Evolutionary conservation across 2,113 vertebrate species (phyloP).

Genomic region (Halichoerus grypus): DNA sequence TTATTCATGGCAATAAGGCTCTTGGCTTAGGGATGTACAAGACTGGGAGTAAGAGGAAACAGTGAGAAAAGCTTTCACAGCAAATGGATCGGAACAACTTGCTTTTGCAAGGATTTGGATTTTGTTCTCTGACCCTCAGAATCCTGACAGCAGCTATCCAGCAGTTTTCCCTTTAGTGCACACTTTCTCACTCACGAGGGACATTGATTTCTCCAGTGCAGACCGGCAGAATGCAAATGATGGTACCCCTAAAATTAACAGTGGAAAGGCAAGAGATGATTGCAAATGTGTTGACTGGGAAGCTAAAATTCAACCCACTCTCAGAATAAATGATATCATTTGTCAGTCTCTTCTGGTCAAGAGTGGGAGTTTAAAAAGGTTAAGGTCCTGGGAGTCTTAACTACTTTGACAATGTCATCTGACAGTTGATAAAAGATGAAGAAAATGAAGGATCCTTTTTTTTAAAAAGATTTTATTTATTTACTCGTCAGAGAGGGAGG

Average conservation of each 20-base stretch:
- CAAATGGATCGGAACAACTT: conserved; percentile 32
- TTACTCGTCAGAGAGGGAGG: neutral
- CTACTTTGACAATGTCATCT: conserved; percentile 54
- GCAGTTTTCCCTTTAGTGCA: neutral
- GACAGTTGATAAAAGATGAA: conserved; percentile 50
- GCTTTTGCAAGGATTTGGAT: conserved; percentile 7
- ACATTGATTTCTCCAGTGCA: conserved; percentile 55
- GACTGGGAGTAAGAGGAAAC: neutral
- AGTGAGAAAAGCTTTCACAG: neutral
- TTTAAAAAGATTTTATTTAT: neutral
- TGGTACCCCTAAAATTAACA: conserved; percentile 49
- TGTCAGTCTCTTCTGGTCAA: conserved; percentile 31
- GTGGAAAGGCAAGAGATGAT: neutral
- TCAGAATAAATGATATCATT: conserved; percentile 48
- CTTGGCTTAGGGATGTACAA: neutral
- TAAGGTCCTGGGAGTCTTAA: conserved; percentile 37
- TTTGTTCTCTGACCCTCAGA: conserved; percentile 13
- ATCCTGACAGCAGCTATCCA: neutral
- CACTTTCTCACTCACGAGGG: neutral
- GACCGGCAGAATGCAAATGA: conserved; percentile 18
- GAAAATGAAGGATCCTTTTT: neutral
- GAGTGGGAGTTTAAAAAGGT: neutral
- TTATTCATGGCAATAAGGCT: neutral
- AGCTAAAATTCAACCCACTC: conserved; percentile 26
- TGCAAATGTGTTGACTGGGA: conserved; percentile 30